A percentile compares a stretch with the other conserved stretches of the same genome.
phyloP scores from a whole-genome alignment of 2,113 vertebrate genomes.

The Lucifuga dentata region DNA sequence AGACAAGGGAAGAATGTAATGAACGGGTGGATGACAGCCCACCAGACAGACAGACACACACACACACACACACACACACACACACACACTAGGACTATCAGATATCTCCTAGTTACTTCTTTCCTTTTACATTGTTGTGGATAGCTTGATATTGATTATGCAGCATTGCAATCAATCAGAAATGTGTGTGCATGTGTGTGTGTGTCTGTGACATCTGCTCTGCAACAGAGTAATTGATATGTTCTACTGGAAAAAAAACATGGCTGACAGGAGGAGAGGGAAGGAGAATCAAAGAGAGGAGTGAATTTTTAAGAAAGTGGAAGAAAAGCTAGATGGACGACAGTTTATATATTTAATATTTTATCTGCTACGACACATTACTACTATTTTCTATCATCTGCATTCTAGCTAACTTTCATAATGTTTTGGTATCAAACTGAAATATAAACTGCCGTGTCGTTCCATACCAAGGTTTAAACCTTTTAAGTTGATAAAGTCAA shows the following conservation, averaged over 20 bases:
- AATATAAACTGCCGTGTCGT: too few relatives aligned
- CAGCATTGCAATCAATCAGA: slow-evolving; percentile 85
- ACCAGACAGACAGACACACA: slow-evolving; percentile 4
- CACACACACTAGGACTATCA: too few relatives aligned
- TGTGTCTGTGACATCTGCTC: slow-evolving; percentile 79
- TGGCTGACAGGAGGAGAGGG: slow-evolving; percentile 18
- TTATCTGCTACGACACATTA: not conserved
- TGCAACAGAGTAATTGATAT: slow-evolving; percentile 84
- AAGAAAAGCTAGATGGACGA: not conserved
- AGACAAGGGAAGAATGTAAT: not conserved
- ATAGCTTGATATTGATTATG: slow-evolving; percentile 84
- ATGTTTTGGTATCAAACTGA: too few relatives aligned
- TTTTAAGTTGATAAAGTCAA: too few relatives aligned
- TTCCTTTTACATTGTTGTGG: slow-evolving; percentile 81
- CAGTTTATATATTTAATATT: slow-evolving; percentile 5
- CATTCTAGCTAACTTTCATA: too few relatives aligned
- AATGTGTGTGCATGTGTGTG: slow-evolving; percentile 72
- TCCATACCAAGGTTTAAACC: too few relatives aligned
- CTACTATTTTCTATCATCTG: too few relatives aligned
- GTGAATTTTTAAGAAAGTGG: slow-evolving; percentile 4
- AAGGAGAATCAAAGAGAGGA: not conserved
- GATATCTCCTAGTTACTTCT: slow-evolving; percentile 76
- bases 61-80: slow-evolving; percentile 19
- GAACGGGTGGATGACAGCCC: slow-evolving; percentile 32
- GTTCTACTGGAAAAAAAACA: slow-evolving; percentile 70